A percentile compares a stretch with the other conserved stretches of the same genome.
Conservation (phyloP, 2,113 vertebrate genomes). For the Protobothrops flavoviridis region DNA sequence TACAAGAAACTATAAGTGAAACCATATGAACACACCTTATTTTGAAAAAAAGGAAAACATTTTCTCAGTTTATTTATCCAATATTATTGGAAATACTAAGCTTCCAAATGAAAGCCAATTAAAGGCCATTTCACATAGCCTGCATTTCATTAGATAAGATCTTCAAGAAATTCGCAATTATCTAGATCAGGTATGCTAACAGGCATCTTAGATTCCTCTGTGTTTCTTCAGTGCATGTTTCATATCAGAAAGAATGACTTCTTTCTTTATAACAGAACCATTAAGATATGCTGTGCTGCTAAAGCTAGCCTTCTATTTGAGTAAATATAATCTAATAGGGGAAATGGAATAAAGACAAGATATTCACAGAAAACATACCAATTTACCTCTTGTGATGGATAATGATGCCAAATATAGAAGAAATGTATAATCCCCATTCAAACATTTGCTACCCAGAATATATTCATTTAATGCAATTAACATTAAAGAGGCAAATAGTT, state of each 20-base stretch:
- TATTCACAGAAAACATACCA: not conserved
- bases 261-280: not conserved
- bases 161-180: not conserved
- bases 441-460: not conserved
- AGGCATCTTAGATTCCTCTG: not conserved
- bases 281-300: not conserved
- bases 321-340: not conserved
- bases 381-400: not conserved
- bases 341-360: not conserved
- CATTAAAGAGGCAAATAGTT: not conserved
- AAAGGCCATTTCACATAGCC: not conserved
- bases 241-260: not conserved
- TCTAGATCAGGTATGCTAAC: not conserved
- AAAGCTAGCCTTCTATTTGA: not conserved
- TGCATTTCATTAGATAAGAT: not conserved
- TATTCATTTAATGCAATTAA: not conserved
- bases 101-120: not conserved
- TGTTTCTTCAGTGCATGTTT: not conserved
- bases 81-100: not conserved
- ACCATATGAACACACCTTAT: not conserved
- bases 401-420: not conserved
- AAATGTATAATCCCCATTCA: not conserved
- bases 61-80: not conserved
- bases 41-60: not conserved
- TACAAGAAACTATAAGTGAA: not conserved